Evolutionary conservation across 2,797 vertebrate species (phyloP).

Genomic region (Neosilurus mollespiculum): DNA sequence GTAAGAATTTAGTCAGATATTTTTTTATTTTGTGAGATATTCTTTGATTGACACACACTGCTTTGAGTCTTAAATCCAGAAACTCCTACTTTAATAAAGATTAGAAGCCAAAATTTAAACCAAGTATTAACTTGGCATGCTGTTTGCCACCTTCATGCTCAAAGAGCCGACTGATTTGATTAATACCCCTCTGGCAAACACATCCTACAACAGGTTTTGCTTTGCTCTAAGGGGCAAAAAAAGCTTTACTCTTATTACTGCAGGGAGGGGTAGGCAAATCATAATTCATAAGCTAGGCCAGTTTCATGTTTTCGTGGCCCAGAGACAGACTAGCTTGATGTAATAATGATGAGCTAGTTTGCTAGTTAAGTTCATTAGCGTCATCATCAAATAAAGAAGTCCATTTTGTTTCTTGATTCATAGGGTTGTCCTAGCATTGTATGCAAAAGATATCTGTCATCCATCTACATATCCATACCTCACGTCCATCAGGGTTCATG

Average conservation of each 20-base stretch:
- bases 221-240: not conserved
- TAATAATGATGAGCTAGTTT: not conserved
- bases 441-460: not conserved
- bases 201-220: not conserved
- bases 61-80: not conserved
- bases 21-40: not conserved
- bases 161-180: slow-evolving; percentile 5
- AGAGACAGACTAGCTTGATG: not conserved
- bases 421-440: not conserved
- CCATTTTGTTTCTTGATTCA: not conserved
- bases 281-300: not conserved
- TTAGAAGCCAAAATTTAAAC: not conserved
- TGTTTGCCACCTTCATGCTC: not conserved
- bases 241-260: not conserved
- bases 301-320: not conserved
- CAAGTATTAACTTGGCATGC: slow-evolving; percentile 5
- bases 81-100: not conserved
- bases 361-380: not conserved
- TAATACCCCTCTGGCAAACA: not conserved
- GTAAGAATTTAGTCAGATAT: not conserved
- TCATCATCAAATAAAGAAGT: not conserved
- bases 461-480: too few species aligned
- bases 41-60: not conserved
- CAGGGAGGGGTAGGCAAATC: not conserved
- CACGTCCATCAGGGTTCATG: too few species aligned